A percentile compares a stretch with the other conserved stretches of the same genome.
phyloP scores from a whole-genome alignment of 2,888 invertebrate species.

The Coelinius sp. region DNA sequence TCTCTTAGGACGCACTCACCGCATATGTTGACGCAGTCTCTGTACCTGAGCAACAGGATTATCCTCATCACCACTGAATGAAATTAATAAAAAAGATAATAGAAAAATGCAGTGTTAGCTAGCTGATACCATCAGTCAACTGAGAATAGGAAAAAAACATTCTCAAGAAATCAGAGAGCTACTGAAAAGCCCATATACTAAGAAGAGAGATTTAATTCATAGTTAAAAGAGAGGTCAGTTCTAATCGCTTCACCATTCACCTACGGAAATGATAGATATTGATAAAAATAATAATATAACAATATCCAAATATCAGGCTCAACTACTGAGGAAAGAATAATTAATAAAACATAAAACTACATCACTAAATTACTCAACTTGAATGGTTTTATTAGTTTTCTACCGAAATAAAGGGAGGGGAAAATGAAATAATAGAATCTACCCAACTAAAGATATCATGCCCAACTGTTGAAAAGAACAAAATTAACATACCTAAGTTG shows the following conservation, averaged over 20 bases:
- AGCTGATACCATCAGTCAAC: slow-evolving; percentile 53
- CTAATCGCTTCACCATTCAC: too few species aligned
- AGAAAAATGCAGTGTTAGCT: slow-evolving; percentile 53
- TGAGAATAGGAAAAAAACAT: background rate
- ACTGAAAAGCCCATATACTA: slow-evolving; percentile 18
- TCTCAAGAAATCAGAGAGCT: background rate
- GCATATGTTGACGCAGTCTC: slow-evolving; percentile 71
- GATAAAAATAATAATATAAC: too few species aligned
- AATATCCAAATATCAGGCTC: too few species aligned
- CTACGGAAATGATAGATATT: too few species aligned
- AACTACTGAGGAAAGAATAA: too few species aligned
- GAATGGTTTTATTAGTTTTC: background rate
- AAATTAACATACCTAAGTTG: slow-evolving; percentile 81
- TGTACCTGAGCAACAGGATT: slow-evolving; percentile 73
- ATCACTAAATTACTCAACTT: background rate
- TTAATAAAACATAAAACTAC: too few species aligned
- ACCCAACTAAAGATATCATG: background rate
- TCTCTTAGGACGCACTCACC: slow-evolving; percentile 68
- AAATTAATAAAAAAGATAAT: slow-evolving; percentile 47
- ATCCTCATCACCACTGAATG: slow-evolving; percentile 64
- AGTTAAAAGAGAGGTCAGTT: too few species aligned
- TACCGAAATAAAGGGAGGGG: background rate
- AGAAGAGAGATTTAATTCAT: too few species aligned
- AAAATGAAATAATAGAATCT: background rate
- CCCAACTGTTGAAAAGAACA: background rate